Conservation (phyloP, 2,888 invertebrate genomes). For the Cantharis nigra region DNA sequence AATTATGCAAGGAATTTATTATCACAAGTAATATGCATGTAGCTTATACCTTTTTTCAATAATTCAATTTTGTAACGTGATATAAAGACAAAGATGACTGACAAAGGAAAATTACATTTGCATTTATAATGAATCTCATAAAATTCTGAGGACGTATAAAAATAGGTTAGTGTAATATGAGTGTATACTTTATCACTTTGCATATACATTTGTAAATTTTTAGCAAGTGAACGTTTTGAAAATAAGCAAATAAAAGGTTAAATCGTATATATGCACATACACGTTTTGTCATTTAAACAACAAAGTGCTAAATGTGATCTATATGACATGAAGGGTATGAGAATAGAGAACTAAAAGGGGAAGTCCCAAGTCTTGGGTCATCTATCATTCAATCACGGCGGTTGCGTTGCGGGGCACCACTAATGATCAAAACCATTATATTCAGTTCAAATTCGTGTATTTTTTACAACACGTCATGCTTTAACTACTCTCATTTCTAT, state of each 20-base stretch:
- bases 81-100: slow-evolving; percentile 18
- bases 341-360: slow-evolving; percentile 32
- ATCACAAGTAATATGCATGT: not conserved
- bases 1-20: not conserved
- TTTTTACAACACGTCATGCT: slow-evolving; percentile 39
- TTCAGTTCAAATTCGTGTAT: slow-evolving; percentile 41
- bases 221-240: slow-evolving; percentile 17
- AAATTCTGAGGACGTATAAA: slow-evolving; percentile 31
- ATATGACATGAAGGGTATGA: slow-evolving; percentile 24
- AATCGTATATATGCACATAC: slow-evolving; percentile 18
- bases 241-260: slow-evolving; percentile 9
- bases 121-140: slow-evolving; percentile 32
- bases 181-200: slow-evolving; percentile 30
- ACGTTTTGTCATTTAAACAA: slow-evolving; percentile 28
- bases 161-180: slow-evolving; percentile 29
- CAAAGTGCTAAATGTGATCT: slow-evolving; percentile 27
- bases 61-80: slow-evolving; percentile 12
- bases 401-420: slow-evolving; percentile 39
- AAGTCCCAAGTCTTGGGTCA: slow-evolving; percentile 38
- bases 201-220: slow-evolving; percentile 27
- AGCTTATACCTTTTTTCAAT: not conserved
- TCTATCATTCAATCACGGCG: slow-evolving; percentile 47
- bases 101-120: slow-evolving; percentile 32
- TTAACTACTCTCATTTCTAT: slow-evolving; percentile 35
- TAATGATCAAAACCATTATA: slow-evolving; percentile 45